These are phyloP conservation scores for Macrobrachium nipponense DNA, from an alignment of 1,140 invertebrate species.

Conservation along the genomic window DNA sequence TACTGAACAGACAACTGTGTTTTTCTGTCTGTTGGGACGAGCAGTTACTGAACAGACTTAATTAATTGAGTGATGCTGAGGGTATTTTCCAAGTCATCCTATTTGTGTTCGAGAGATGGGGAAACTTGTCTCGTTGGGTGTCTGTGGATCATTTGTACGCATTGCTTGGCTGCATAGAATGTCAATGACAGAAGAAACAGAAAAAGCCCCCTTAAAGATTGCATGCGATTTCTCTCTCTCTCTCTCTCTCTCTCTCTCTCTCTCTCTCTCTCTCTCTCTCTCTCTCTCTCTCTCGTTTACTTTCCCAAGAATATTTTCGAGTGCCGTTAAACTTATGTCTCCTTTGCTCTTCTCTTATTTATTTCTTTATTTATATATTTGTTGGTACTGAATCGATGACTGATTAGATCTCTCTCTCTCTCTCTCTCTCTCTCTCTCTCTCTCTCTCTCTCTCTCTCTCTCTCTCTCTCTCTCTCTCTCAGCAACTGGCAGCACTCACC, in stretches of 20 bases:
- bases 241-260: background rate
- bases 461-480: background rate
- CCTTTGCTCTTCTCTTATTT: background rate
- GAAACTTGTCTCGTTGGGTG: no score
- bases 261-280: background rate
- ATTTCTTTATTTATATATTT: background rate
- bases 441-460: slow-evolving; percentile 21
- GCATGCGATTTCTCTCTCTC: background rate
- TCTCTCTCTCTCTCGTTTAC: background rate
- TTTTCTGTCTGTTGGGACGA: no score
- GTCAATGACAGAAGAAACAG: no score
- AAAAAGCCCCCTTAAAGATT: background rate
- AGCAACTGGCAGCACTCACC: no score
- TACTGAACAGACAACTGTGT: no score
- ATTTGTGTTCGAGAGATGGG: no score
- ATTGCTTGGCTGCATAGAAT: no score
- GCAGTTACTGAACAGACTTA: no score
- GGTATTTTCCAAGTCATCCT: no score
- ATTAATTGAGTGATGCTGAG: no score
- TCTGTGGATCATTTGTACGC: no score
- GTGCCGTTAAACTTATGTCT: background rate
- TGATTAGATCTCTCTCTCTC: background rate
- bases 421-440: slow-evolving; percentile 19
- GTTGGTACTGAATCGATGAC: background rate
- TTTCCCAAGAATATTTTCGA: background rate